phyloP scores from a whole-genome alignment of 2,797 vertebrate genomes.

The Geotrypetes seraphini region DNA sequence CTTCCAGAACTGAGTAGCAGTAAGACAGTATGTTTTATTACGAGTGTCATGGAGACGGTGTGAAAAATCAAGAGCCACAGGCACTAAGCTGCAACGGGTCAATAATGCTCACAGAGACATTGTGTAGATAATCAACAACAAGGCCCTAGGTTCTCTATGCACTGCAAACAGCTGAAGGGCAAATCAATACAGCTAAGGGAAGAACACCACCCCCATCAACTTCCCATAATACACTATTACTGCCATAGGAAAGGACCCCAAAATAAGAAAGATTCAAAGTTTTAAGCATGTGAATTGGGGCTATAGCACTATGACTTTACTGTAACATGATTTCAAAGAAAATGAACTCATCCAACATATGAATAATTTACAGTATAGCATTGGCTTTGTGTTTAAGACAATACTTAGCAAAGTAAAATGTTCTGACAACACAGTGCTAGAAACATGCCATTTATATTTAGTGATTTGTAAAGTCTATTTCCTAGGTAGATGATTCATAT shows the following conservation, averaged over 20 bases:
- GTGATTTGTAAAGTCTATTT: too few relatives aligned
- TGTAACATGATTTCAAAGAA: accelerated
- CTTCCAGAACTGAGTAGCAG: slow-evolving; percentile 27
- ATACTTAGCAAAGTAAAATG: neutral
- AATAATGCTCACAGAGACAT: slow-evolving; percentile 58
- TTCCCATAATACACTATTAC: slow-evolving; percentile 39
- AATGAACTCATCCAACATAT: neutral
- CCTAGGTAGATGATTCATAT: too few relatives aligned
- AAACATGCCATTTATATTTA: too few relatives aligned
- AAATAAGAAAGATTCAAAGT: slow-evolving; percentile 6
- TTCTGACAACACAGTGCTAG: too few relatives aligned
- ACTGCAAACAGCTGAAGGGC: slow-evolving; percentile 59
- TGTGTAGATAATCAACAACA: slow-evolving; percentile 60
- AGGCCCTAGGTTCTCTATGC: slow-evolving; percentile 46
- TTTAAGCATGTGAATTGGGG: neutral
- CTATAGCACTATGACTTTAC: too few relatives aligned
- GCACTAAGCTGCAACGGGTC: slow-evolving; percentile 59
- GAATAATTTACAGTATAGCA: neutral
- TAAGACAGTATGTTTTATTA: slow-evolving; percentile 53
- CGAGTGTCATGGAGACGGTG: slow-evolving; percentile 63
- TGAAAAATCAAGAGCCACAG: slow-evolving; percentile 58
- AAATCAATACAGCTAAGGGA: slow-evolving; percentile 57
- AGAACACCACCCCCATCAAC: slow-evolving; percentile 46
- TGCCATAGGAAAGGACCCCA: slow-evolving; percentile 22
- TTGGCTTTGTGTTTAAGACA: neutral